Conservation (phyloP, 1,140 invertebrate genomes). For the Euglossa dilemma region DNA sequence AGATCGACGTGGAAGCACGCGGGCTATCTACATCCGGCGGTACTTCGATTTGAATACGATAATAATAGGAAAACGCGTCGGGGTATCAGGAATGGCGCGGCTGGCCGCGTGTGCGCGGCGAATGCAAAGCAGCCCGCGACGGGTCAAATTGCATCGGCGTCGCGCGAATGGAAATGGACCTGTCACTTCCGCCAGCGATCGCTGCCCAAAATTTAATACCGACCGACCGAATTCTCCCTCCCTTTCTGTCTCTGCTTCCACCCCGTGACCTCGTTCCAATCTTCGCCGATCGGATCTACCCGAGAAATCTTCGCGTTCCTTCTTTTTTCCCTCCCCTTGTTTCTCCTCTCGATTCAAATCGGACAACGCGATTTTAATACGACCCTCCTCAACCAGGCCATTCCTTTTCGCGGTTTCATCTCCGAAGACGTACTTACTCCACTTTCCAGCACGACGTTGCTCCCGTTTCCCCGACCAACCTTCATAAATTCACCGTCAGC, state of each 20-base stretch:
- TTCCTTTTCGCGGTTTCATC: not conserved
- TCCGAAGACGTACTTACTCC: not conserved
- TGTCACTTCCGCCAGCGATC: conserved; percentile 18
- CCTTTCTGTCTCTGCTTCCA: not conserved
- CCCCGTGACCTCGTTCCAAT: not conserved
- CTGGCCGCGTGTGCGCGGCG: not conserved
- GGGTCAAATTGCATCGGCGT: conserved; percentile 38
- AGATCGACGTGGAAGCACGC: not conserved
- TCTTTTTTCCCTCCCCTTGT: too few relatives aligned
- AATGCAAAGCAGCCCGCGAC: conserved; percentile 35
- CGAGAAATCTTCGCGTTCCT: too few relatives aligned
- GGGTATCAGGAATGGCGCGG: conserved; percentile 17
- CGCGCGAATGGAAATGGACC: conserved; percentile 49
- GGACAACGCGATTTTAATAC: not conserved
- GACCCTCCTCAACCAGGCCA: not conserved
- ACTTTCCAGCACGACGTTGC: not conserved
- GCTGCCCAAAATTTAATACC: conserved; percentile 48
- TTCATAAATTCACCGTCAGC: conserved; percentile 14
- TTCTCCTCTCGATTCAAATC: not conserved
- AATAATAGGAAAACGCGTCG: conserved; percentile 47
- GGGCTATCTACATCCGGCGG: conserved; percentile 26
- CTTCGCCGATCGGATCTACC: too few relatives aligned
- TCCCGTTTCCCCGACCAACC: not conserved
- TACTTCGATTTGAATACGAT: conserved; percentile 68
- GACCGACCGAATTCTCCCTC: not conserved